phyloP scores from a whole-genome alignment of 2,888 invertebrate genomes.

The Pyrgus malvae region DNA sequence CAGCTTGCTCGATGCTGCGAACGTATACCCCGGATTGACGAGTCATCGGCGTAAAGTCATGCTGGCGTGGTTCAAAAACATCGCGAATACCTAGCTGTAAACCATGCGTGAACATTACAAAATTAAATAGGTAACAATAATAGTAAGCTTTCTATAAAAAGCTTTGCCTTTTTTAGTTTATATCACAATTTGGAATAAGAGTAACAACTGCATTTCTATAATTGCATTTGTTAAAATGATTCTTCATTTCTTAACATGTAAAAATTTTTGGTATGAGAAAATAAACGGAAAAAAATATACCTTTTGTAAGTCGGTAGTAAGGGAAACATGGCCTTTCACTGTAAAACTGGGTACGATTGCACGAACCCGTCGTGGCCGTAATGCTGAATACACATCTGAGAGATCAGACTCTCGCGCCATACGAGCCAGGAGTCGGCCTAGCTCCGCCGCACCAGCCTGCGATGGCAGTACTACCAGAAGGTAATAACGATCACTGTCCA shows the following conservation, averaged over 20 bases:
- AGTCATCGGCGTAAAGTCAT: conserved; percentile 91
- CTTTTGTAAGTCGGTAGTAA: conserved; percentile 91
- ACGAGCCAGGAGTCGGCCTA: conserved; percentile 84
- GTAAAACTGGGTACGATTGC: conserved; percentile 91
- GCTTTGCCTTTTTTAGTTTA: no score
- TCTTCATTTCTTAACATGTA: no score
- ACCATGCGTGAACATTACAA: conserved; percentile 16
- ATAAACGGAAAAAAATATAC: no score
- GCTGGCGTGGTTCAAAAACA: conserved; percentile 90
- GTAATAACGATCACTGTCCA: conserved; percentile 91
- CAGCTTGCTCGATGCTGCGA: conserved; percentile 91
- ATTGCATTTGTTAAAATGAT: no score
- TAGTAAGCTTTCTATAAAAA: conserved; percentile 34
- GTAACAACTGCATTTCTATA: no score
- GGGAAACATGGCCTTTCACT: conserved; percentile 88
- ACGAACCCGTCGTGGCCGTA: conserved; percentile 87
- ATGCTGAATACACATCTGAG: conserved; percentile 84
- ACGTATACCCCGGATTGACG: conserved; percentile 89
- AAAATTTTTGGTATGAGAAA: no score
- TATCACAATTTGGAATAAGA: no score
- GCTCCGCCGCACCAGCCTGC: conserved; percentile 81
- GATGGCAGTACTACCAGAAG: conserved; percentile 87
- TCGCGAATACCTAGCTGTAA: conserved; percentile 87
- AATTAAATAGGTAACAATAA: no score
- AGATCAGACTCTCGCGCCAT: conserved; percentile 84